Evolutionary conservation across 1,140 invertebrate genomes (phyloP), one percentile per base, ranked within the genome.

Genomic region (Nixonia krombeini): DNA sequence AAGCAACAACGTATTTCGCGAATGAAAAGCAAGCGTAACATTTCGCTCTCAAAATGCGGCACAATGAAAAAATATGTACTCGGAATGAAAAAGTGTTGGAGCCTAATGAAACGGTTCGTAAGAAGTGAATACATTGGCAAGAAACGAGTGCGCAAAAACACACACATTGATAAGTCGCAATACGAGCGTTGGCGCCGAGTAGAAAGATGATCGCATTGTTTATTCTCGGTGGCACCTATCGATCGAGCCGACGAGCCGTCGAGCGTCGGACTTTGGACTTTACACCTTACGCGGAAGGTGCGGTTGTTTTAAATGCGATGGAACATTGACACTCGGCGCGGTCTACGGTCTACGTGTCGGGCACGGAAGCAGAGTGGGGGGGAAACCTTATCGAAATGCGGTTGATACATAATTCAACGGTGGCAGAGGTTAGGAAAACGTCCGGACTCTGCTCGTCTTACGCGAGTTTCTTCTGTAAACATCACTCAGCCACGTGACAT

Each of bases 231-330:
- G 63, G 57, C 61, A 68, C 57, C 57, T 68, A 68, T 68, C 57
- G 65, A 62, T 68, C 58, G 65, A 62, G 51, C 25, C 25, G 25
- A 26, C 9, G 4, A 9, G 9, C 8, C 2, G 29, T 42, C 65
- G 65, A 57, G 62, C 65, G 62, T 68, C 62, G 65, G 57, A 68
- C 65, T 68, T 68, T 68, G 65, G 65, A 68, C 65, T 56, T 68
- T 68, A 57, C 57, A 68, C 57, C 65, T 68, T 58, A 68, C 57
- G 57, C 65, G 65, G 57, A 62, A 68, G 65, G 65, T 68, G 65
- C 58, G 65, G 65, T 68, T 68, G 62, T 68, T 68, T 68, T 68
- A 62, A 68, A 68, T 68, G 65, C 65, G 40, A 57, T 56, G 65
- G 61, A 61, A 62, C 65, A 49, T 62, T 62, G 65, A 68, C 65